Conservation (phyloP, 2,797 vertebrate genomes). For the Aplochiton taeniatus region DNA sequence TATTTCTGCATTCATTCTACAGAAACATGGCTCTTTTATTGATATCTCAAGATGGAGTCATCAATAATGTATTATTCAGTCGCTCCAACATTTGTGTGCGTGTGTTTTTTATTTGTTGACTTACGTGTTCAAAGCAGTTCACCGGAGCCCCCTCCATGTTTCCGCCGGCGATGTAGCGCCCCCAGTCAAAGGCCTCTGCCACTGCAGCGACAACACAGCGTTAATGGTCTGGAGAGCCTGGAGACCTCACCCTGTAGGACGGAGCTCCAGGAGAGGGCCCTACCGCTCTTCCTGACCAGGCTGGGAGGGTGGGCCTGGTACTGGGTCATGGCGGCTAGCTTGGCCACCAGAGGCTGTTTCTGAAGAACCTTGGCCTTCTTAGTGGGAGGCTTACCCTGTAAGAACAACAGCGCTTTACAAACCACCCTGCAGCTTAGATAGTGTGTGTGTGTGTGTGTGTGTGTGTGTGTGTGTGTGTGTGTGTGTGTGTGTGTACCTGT, state of each 20-base stretch:
- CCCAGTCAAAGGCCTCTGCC: constrained; percentile 91
- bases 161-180: constrained; percentile 90
- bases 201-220: constrained; percentile 49
- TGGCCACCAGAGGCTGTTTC: constrained; percentile 93
- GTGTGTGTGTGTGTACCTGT: constrained; percentile 64
- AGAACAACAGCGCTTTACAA: constrained; percentile 28
- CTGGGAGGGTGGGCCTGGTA: constrained; percentile 89
- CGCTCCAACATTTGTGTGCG: not conserved
- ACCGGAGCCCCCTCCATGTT: constrained; percentile 89
- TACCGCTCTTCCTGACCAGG: constrained; percentile 86
- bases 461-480: too few species aligned
- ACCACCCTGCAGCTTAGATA: too few species aligned
- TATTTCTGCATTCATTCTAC: too few species aligned
- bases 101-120: constrained; percentile 43
- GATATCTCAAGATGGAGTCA: too few species aligned
- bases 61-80: too few species aligned
- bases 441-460: too few species aligned
- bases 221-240: not conserved
- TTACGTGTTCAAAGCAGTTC: constrained; percentile 92
- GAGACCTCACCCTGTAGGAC: too few species aligned
- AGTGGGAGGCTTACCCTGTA: constrained; percentile 93
- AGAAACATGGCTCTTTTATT: too few species aligned
- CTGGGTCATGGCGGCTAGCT: constrained; percentile 87
- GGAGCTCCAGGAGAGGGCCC: too few species aligned
- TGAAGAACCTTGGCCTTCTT: constrained; percentile 96